Conservation (phyloP, 2,888 invertebrate genomes). For the Lobophora halterata region DNA sequence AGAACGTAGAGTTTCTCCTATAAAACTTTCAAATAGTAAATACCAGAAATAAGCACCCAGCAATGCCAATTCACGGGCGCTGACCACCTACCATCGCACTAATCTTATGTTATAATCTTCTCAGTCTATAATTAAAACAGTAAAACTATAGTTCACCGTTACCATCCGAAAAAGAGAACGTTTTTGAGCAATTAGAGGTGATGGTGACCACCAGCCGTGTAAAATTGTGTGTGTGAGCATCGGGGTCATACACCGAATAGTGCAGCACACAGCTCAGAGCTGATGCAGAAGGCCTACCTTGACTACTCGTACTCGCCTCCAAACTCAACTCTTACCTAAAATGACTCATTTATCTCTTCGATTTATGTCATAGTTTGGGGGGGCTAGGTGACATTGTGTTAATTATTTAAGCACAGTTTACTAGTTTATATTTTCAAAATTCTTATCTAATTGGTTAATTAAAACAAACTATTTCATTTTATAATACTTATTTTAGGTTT, state of each 20-base stretch:
- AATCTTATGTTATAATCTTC: conserved; percentile 28
- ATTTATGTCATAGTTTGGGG: too few relatives aligned
- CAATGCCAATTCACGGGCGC: conserved; percentile 11
- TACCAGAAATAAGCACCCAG: conserved; percentile 10
- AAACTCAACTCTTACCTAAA: too few relatives aligned
- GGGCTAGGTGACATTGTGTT: neutral
- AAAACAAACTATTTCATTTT: too few relatives aligned
- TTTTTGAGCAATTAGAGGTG: conserved; percentile 45
- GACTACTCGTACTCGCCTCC: too few relatives aligned
- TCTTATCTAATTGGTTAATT: too few relatives aligned
- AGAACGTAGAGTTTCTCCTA: conserved; percentile 1
- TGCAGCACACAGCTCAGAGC: neutral
- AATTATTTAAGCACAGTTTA: too few relatives aligned
- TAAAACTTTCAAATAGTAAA: conserved; percentile 13
- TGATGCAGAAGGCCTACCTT: neutral
- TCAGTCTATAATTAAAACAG: conserved; percentile 40
- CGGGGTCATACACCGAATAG: conserved; percentile 36
- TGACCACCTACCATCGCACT: conserved; percentile 17
- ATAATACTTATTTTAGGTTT: too few relatives aligned
- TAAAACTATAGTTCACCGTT: conserved; percentile 51
- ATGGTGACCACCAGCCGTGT: conserved; percentile 43
- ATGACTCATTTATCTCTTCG: too few relatives aligned
- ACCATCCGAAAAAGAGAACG: conserved; percentile 55
- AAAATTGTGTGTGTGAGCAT: conserved; percentile 44
- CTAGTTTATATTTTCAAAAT: neutral